Percentiles rank a stretch among this genome's conserved stretches.
These are phyloP conservation scores for Stomatorhinus ivindoensis DNA, from an alignment of 2,113 vertebrate genomes.

Conservation along the genomic window DNA sequence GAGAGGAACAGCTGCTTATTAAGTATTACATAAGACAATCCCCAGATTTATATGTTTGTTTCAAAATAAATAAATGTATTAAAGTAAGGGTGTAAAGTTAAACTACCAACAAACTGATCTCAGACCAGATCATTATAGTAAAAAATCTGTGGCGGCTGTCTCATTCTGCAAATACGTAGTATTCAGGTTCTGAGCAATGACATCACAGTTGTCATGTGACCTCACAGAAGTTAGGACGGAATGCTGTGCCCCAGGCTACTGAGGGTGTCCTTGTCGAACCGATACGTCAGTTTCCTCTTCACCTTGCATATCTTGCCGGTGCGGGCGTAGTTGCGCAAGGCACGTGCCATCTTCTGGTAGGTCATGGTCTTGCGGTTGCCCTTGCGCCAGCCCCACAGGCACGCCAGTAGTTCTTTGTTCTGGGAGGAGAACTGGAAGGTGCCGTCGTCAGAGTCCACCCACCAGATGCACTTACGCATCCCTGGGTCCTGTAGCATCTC, in stretches of 20 bases:
- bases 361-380: slow-evolving; percentile 69
- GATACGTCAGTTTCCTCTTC: slow-evolving; percentile 67
- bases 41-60: background rate
- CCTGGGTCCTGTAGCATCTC: slow-evolving; percentile 65
- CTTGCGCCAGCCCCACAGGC: slow-evolving; percentile 64
- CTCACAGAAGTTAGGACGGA: background rate
- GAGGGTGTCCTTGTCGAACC: slow-evolving; percentile 55
- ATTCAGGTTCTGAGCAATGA: background rate
- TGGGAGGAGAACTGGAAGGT: slow-evolving; percentile 67
- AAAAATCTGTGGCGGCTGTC: background rate
- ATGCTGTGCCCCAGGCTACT: background rate
- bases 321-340: slow-evolving; percentile 63
- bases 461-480: slow-evolving; percentile 64
- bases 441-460: slow-evolving; percentile 53
- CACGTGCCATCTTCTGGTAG: slow-evolving; percentile 72
- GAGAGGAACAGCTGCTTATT: background rate
- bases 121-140: background rate
- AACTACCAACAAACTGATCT: background rate
- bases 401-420: slow-evolving; percentile 62
- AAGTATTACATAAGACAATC: slow-evolving; percentile 11
- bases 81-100: background rate
- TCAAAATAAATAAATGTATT: background rate
- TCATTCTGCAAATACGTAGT: background rate
- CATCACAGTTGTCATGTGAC: background rate
- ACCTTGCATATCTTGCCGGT: slow-evolving; percentile 69